phyloP scores from a whole-genome alignment of 2,797 vertebrate species.

The Knipowitschia caucasica region DNA sequence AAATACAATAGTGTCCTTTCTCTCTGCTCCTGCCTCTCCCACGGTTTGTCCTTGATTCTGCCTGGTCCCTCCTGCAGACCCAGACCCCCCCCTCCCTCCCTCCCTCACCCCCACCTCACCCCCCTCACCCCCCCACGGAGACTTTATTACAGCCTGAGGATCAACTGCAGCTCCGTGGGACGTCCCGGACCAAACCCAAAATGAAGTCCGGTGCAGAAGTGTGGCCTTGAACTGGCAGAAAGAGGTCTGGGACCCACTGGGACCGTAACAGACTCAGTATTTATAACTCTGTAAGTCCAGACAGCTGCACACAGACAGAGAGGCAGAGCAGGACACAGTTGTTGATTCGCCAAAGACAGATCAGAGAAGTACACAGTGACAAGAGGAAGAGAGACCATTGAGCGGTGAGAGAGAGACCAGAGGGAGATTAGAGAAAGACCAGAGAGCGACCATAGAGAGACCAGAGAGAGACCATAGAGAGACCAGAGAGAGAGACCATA shows the following conservation, averaged over 20 bases:
- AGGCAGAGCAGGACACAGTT: no score
- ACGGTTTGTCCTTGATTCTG: slow-evolving; percentile 59
- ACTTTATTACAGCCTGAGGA: slow-evolving; percentile 68
- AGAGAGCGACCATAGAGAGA: no score
- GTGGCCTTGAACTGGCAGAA: neutral
- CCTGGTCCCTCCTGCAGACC: slow-evolving; percentile 53
- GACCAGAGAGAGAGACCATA: no score
- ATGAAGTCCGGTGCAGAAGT: neutral
- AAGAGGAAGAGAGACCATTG: no score
- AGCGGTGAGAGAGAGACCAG: no score
- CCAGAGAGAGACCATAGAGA: no score
- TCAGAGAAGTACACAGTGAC: no score
- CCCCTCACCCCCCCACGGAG: slow-evolving; percentile 61
- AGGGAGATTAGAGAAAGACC: no score
- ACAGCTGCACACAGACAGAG: no score
- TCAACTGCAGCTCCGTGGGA: slow-evolving; percentile 48
- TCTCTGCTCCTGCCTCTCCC: slow-evolving; percentile 46
- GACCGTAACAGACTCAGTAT: no score
- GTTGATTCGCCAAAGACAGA: no score
- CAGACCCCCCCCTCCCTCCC: slow-evolving; percentile 61
- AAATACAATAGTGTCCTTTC: neutral
- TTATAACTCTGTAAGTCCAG: neutral
- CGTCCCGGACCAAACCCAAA: slow-evolving; percentile 23
- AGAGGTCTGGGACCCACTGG: neutral
- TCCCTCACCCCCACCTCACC: slow-evolving; percentile 51